phyloP scores from a whole-genome alignment of 2,797 vertebrate species.

The Kryptopterus vitreolus region DNA sequence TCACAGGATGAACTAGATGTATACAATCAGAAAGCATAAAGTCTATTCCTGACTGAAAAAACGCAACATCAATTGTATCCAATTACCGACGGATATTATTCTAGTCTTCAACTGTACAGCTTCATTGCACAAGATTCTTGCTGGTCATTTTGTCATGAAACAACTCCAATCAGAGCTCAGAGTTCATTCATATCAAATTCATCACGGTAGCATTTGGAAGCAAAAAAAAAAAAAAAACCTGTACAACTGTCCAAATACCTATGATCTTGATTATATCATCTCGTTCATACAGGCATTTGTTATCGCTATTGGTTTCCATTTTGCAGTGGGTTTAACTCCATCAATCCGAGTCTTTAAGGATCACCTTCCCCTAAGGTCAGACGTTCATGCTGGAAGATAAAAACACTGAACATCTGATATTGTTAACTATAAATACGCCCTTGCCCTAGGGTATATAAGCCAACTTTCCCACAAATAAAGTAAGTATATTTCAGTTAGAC shows the following conservation, averaged over 20 bases:
- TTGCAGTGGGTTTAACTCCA: conserved; percentile 13
- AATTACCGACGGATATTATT: neutral
- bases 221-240: neutral
- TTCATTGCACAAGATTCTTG: neutral
- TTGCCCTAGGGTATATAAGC: conserved; percentile 18
- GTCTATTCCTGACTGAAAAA: neutral
- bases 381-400: conserved; percentile 39
- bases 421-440: conserved; percentile 36
- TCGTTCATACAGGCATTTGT: conserved; percentile 32
- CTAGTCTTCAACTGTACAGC: neutral
- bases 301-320: conserved; percentile 38
- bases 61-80: neutral
- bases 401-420: conserved; percentile 33
- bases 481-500: conserved; percentile 3
- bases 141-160: neutral
- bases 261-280: neutral
- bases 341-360: conserved; percentile 22
- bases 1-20: neutral
- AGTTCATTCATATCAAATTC: neutral
- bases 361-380: conserved; percentile 34
- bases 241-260: neutral
- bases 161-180: neutral
- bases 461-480: neutral
- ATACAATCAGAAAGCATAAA: neutral
- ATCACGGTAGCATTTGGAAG: neutral